Conservation (phyloP, 2,888 invertebrate species). For the Himalopsyche tibetana region DNA sequence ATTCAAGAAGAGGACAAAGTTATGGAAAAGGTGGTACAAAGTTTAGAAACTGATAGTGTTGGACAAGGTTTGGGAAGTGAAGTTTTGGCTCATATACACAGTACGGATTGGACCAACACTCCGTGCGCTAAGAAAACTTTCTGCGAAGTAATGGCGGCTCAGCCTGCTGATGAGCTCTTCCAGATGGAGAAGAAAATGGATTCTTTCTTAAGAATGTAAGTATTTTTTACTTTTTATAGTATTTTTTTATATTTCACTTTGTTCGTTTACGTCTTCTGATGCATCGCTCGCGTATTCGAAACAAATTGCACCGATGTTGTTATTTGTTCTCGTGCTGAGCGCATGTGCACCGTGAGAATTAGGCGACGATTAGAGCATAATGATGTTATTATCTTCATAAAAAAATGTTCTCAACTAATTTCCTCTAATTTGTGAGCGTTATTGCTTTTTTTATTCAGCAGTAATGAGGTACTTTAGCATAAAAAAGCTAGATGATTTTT, state of each 20-base stretch:
- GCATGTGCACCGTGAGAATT: slow-evolving; percentile 27
- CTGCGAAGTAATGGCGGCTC: slow-evolving; percentile 84
- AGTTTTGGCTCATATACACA: slow-evolving; percentile 74
- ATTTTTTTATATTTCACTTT: not conserved
- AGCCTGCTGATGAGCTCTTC: slow-evolving; percentile 82
- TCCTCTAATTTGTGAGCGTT: not conserved
- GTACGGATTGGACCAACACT: slow-evolving; percentile 84
- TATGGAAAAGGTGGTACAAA: slow-evolving; percentile 69
- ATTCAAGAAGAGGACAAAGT: slow-evolving; percentile 71
- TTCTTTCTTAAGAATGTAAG: slow-evolving; percentile 84
- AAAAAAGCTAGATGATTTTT: too few relatives aligned
- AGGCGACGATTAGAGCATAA: not conserved
- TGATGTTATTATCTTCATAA: slow-evolving; percentile 1
- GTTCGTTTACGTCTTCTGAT: not conserved
- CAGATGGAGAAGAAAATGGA: slow-evolving; percentile 90
- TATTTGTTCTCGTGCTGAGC: not conserved
- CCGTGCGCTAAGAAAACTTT: slow-evolving; percentile 87
- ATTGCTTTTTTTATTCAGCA: not conserved
- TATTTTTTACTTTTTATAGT: slow-evolving; percentile 66
- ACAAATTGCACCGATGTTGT: not conserved
- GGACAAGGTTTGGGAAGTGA: slow-evolving; percentile 69
- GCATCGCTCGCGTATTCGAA: not conserved
- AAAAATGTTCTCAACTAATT: slow-evolving; percentile 6
- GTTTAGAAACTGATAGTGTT: slow-evolving; percentile 68
- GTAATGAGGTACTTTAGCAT: slow-evolving; percentile 7